Base-by-base conservation (phyloP, 2,113 vertebrate species). In the Pseudolaguvia tuberculata region DNA sequence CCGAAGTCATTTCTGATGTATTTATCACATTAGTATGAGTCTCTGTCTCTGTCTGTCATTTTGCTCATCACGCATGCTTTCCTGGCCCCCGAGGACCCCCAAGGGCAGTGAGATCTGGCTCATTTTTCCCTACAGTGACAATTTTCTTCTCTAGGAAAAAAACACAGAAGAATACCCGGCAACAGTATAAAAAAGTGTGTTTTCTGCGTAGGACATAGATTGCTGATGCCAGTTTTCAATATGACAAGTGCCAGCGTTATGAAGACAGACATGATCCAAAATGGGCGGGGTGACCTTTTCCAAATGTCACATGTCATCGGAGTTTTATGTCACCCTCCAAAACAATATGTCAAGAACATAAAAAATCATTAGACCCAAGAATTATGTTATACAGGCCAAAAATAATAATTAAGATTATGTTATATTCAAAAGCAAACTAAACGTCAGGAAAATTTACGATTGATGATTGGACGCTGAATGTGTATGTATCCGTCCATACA, bases 281-380 rank as follows among this genome's bases (percentile, higher is more conserved):
- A 94, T 91, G 92, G 94, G 90, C 89, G 90, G 91, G 88, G 88
- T 96, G 96, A 98, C 96, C 94, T 98, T 98, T 98, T 93, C 93
- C 93, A 97, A 98, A 98, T 98, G 96, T 94, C 96, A 98, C 94
- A 94, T 96, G 95, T 96, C 96, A 97, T 90, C 84, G 89, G 92
- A 93, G 95, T 95, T 98, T 97, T 98, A 98, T 94, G 95, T 98
- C 95, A 96, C 93, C 94, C 93, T 89, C 95, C 94, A 95, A n/a
- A 94, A 97, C 95, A 96, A 94, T 95, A 94, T 95, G 93, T 95
- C 95, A 96, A 89, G 92, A 93, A 91, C 94, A 97, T 96, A 96
- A 96, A 92, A 97, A 96, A 97, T 95, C 93, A 90, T 94, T 97
- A 95, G 92, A 90, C 93, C 91, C 93, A 91, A 94, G 90, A 91